Conservation (phyloP, 2,888 invertebrate genomes). For the Arrhopalites spinosus region DNA sequence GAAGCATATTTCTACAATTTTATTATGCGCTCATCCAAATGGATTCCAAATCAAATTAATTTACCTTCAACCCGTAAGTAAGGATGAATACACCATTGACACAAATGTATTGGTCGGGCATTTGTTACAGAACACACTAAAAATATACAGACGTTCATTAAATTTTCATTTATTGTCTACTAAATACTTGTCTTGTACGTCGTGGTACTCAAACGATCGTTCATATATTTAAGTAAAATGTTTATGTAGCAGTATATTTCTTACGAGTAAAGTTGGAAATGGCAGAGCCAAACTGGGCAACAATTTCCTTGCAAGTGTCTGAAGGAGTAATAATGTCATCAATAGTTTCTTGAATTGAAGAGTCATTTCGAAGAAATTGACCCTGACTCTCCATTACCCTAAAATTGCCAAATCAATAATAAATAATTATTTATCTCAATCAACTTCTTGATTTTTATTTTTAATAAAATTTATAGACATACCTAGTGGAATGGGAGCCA, state of each 20-base stretch:
- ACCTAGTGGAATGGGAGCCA: background rate
- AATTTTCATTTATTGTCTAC: too few relatives aligned
- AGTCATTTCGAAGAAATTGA: background rate
- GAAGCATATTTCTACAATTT: too few relatives aligned
- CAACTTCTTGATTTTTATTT: too few relatives aligned
- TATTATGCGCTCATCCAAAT: too few relatives aligned
- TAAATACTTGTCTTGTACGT: too few relatives aligned
- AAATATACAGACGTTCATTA: too few relatives aligned
- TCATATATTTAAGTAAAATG: too few relatives aligned
- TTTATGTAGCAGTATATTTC: too few relatives aligned
- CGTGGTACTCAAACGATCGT: too few relatives aligned
- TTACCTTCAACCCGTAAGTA: slow-evolving; percentile 64
- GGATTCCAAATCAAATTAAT: too few relatives aligned
- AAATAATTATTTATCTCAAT: background rate
- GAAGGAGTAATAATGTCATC: slow-evolving; percentile 52
- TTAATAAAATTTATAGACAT: too few relatives aligned
- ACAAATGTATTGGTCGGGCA: slow-evolving; percentile 68
- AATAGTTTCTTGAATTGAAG: slow-evolving; percentile 29
- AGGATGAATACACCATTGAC: slow-evolving; percentile 65
- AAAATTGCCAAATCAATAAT: background rate
- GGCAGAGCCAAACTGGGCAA: slow-evolving; percentile 63
- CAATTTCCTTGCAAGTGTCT: slow-evolving; percentile 47
- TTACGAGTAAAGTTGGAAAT: slow-evolving; percentile 65
- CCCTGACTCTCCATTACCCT: slow-evolving; percentile 2
- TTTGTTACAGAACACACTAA: slow-evolving; percentile 65